These are phyloP conservation scores for Hyperoplus immaculatus DNA, from an alignment of 2,797 vertebrate genomes.

Conservation along the genomic window DNA sequence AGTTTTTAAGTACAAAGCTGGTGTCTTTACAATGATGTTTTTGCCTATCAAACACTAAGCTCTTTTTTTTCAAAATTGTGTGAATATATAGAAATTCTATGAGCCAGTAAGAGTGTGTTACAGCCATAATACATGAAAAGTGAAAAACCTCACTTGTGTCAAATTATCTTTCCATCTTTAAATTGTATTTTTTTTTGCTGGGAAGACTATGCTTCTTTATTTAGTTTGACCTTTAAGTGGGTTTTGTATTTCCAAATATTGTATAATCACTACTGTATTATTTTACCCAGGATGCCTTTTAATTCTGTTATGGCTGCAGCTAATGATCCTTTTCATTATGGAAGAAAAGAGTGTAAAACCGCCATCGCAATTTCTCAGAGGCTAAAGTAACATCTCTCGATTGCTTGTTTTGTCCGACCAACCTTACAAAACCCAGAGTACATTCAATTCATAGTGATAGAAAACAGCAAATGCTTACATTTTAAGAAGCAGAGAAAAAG, in stretches of 20 bases:
- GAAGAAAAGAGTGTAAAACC: conserved; percentile 1
- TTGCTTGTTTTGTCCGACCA: background rate
- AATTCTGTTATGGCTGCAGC: background rate
- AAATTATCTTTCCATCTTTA: too few species aligned
- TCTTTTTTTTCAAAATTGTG: background rate
- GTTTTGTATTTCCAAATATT: too few species aligned
- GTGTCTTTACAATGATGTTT: background rate
- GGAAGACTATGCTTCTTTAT: background rate
- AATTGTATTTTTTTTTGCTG: background rate
- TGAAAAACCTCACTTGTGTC: too few species aligned
- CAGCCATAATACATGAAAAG: background rate
- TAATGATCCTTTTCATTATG: background rate
- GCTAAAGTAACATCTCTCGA: background rate
- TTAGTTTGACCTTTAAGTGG: background rate
- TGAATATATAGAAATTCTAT: background rate
- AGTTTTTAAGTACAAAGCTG: background rate
- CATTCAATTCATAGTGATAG: background rate
- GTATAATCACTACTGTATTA: too few species aligned
- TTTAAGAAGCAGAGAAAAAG: background rate
- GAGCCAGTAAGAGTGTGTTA: background rate
- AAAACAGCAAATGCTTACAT: background rate
- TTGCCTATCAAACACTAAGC: background rate
- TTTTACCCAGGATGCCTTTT: background rate
- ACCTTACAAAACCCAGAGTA: background rate
- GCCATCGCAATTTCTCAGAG: background rate